A percentile compares a stretch with the other conserved stretches of the same genome.
Evolutionary conservation across 2,888 invertebrate genomes (phyloP).

Genomic region (Oscheius onirici): DNA sequence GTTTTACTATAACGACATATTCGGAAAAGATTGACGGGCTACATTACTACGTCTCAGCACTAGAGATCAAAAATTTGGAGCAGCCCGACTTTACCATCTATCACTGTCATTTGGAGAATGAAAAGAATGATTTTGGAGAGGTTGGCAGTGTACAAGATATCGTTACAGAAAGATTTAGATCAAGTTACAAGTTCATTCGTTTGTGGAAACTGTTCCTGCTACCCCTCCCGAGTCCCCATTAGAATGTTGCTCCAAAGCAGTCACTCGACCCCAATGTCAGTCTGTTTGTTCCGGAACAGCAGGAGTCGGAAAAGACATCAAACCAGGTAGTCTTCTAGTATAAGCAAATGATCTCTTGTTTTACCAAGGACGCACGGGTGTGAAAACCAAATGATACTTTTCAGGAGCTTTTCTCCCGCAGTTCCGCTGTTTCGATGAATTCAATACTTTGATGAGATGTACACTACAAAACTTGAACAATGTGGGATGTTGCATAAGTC

Average conservation of each 20-base stretch:
- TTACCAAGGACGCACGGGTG: constrained; percentile 2
- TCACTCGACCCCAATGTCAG: constrained; percentile 34
- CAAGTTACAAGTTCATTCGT: background rate
- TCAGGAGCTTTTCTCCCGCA: constrained; percentile 33
- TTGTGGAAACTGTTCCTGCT: constrained; percentile 1
- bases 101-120: constrained; percentile 39
- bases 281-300: constrained; percentile 33
- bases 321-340: constrained; percentile 34
- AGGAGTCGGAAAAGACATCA: constrained; percentile 1
- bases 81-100: constrained; percentile 37
- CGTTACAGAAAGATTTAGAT: constrained; percentile 1
- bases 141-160: background rate
- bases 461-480: constrained; percentile 32
- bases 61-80: constrained; percentile 34
- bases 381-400: background rate
- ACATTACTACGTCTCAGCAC: constrained; percentile 34
- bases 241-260: constrained; percentile 45
- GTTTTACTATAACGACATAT: constrained; percentile 4
- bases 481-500: constrained; percentile 48
- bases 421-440: constrained; percentile 39
- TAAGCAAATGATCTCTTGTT: constrained; percentile 2
- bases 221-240: constrained; percentile 44
- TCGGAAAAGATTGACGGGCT: constrained; percentile 5
- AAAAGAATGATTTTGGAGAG: constrained; percentile 37
- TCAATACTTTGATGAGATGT: constrained; percentile 44